phyloP scores from a whole-genome alignment of 2,888 invertebrate genomes.

The Aradus depressus region DNA sequence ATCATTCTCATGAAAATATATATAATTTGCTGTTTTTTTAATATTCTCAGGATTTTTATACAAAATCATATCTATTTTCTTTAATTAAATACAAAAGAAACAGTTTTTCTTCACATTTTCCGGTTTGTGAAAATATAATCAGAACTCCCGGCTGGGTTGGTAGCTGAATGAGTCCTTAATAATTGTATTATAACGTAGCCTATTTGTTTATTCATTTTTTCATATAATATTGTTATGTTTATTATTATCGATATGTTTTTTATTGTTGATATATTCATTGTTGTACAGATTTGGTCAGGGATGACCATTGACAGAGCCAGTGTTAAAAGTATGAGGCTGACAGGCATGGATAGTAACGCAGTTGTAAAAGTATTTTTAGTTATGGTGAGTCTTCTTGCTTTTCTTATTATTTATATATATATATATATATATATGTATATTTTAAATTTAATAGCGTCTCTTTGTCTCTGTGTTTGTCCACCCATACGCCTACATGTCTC shows the following conservation, averaged over 20 bases:
- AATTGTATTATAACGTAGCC: neutral
- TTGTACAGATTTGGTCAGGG: conserved; percentile 64
- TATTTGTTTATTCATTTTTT: neutral
- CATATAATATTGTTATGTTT: conserved; percentile 11
- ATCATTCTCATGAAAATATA: no score
- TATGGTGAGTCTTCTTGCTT: conserved; percentile 45
- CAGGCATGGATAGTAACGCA: conserved; percentile 71
- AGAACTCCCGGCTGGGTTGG: neutral
- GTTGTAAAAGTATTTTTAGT: conserved; percentile 78
- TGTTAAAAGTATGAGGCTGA: conserved; percentile 74
- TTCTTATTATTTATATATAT: no score
- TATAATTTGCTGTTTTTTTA: no score
- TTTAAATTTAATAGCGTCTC: no score
- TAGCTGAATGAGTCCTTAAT: neutral
- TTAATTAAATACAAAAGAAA: no score
- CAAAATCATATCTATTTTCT: no score
- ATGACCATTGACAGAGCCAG: conserved; percentile 85
- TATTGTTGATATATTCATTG: conserved; percentile 16
- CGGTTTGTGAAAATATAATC: neutral
- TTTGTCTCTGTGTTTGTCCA: conserved; percentile 14
- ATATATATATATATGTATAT: no score
- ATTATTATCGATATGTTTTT: conserved; percentile 5
- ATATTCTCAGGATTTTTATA: no score
- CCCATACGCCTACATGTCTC: conserved; percentile 13
- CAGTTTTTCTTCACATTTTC: no score